Evolutionary conservation across 2,113 vertebrate species (phyloP).

Genomic region (Calonectris borealis): DNA sequence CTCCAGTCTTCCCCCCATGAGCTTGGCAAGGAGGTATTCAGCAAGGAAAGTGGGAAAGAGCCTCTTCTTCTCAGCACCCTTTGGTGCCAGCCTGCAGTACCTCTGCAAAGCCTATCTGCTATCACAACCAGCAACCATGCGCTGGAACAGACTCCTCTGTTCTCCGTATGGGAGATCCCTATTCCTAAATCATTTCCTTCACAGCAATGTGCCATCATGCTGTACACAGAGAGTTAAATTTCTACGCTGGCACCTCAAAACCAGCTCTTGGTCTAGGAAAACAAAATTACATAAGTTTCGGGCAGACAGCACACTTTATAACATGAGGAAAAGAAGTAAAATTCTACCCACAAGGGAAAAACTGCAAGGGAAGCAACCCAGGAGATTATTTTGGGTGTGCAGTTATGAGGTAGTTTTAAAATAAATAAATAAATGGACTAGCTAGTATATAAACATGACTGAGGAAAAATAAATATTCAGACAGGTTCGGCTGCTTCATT

Average conservation of each 20-base stretch:
- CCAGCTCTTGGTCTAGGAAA: not conserved
- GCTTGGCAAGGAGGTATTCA: not conserved
- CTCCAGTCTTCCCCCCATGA: not conserved
- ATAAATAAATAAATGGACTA: not conserved
- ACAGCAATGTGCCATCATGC: not conserved
- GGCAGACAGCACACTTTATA: not conserved
- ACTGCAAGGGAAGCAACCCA: not conserved
- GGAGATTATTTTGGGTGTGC: not conserved
- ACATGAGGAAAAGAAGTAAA: not conserved
- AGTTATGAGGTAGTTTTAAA: not conserved
- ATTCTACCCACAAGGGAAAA: not conserved
- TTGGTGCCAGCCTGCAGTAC: not conserved
- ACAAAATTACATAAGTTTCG: not conserved
- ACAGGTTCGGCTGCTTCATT: not conserved
- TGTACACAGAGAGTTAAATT: not conserved
- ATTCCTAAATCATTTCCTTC: not conserved
- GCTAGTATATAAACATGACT: slow-evolving; percentile 22
- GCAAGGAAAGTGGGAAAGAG: not conserved
- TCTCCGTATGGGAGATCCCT: fast-evolving
- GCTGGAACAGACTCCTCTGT: not conserved
- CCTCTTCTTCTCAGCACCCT: not conserved
- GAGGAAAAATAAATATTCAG: slow-evolving; percentile 50
- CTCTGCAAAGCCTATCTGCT: not conserved
- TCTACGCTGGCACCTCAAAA: not conserved
- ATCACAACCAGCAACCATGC: fast-evolving